Base-by-base conservation (phyloP, 2,113 vertebrate species). In the Tricholaema leucomelas region DNA sequence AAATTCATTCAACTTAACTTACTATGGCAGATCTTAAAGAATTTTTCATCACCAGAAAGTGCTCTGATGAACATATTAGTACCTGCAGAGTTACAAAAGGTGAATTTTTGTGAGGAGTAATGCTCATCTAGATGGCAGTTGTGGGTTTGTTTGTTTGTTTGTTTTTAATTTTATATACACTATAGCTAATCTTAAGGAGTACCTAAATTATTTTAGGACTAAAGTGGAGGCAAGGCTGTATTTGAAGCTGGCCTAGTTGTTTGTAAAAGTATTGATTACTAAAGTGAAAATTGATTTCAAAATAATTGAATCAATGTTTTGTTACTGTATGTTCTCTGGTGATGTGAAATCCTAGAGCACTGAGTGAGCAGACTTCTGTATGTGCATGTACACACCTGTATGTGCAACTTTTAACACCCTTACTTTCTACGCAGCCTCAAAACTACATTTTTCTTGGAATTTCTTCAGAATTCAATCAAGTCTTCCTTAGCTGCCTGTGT, bases 331-430 rank as follows among this genome's bases (percentile, higher is more conserved):
- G 3, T 70, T 48, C 8, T 63, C 20, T 88, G 21, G 7, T 40
- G 64, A 50, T n/a, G 4, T 75, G n/a, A 6, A 81, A 59, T 30
- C 25, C 24, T 16, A 70, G 52, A 72, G 35, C 8, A 16, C 33
- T 69, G 38, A 46, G 13, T 64, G 48, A 65, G 21, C 56, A 38
- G 38, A n/a, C 8, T 24, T 46, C 4, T 14, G 2, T n/a, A 8
- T 0, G 0, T 30, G 10, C 14, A 1, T 12, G 8, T 78, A 25
- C 12, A 4, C 7, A 13, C 84, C 25, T 0, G 0, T 78, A 40
- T 65, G 9, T 46, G 6, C 6, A 48, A 8, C 27, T 69, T 69
- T 56, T 24, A 44, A 33, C 2, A 2, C 20, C 15, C 7, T 50
- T 4, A 21, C 24, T 75, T 13, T 67, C 24, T 91, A 12, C 30